Evolutionary conservation across 2,113 vertebrate species (phyloP).

Genomic region (Anhinga anhinga): DNA sequence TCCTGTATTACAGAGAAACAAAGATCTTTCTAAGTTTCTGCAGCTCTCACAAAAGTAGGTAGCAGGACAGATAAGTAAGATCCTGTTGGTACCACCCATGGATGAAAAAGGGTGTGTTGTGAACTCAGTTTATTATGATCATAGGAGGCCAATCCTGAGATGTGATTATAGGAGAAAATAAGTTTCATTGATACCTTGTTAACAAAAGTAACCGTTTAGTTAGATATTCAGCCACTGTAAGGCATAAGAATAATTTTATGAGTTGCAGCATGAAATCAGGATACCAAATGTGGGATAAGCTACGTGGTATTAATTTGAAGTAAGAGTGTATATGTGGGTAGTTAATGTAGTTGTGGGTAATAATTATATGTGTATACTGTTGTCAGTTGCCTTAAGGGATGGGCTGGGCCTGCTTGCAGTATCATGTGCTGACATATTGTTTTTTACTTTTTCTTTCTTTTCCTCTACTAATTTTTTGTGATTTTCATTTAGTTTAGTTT

Average conservation of each 20-base stretch:
- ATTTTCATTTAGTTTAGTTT: neutral
- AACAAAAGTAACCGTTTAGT: neutral
- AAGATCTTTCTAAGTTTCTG: neutral
- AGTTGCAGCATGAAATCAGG: neutral
- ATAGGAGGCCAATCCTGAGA: neutral
- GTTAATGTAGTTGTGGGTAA: neutral
- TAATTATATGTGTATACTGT: neutral
- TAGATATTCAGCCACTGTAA: neutral
- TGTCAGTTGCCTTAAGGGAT: neutral
- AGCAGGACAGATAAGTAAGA: neutral
- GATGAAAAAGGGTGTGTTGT: neutral
- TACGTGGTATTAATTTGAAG: neutral
- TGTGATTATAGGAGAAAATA: neutral
- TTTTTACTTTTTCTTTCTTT: neutral
- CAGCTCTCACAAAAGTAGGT: neutral
- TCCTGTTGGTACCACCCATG: neutral
- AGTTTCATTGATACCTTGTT: neutral
- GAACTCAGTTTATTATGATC: neutral
- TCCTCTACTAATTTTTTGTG: neutral
- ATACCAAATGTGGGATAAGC: neutral
- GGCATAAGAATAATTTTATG: neutral
- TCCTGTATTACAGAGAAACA: neutral
- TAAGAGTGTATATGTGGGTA: neutral
- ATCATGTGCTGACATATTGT: rapidly evolving
- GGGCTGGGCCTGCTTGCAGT: neutral